These are phyloP conservation scores for Silurus asotus DNA, from an alignment of 2,113 vertebrate genomes.

Conservation along the genomic window DNA sequence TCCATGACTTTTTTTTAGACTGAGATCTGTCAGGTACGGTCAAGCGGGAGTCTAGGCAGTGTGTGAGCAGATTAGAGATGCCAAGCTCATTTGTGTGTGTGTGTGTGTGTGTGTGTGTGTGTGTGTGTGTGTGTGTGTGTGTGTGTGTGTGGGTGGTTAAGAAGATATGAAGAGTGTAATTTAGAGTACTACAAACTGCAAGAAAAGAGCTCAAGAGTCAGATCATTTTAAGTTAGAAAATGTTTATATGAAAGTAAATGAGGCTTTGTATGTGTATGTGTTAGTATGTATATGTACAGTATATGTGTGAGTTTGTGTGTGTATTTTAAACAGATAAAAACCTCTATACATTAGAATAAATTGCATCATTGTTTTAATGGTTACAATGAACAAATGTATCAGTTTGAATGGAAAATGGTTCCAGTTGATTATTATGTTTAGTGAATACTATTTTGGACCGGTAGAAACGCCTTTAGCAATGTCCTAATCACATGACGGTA, in stretches of 20 bases:
- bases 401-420: too few species aligned
- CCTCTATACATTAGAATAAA: too few species aligned
- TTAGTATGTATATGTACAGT: not conserved
- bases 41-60: not conserved
- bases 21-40: constrained; percentile 23
- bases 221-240: not conserved
- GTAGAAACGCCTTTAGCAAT: too few species aligned
- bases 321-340: not conserved
- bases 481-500: too few species aligned
- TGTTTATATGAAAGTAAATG: not conserved
- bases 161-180: not conserved
- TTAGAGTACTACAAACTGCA: not conserved
- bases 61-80: not conserved
- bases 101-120: not conserved
- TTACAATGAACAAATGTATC: too few species aligned
- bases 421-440: too few species aligned
- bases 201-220: not conserved
- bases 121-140: constrained; percentile 5
- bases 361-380: too few species aligned
- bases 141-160: not conserved
- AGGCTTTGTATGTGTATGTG: not conserved
- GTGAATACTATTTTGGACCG: too few species aligned
- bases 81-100: constrained; percentile 29
- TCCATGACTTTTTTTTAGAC: constrained; percentile 19
- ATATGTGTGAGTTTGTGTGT: too few species aligned